These are phyloP conservation scores for Conchocele bisecta DNA, from an alignment of 2,888 invertebrate genomes.

Conservation along the genomic window DNA sequence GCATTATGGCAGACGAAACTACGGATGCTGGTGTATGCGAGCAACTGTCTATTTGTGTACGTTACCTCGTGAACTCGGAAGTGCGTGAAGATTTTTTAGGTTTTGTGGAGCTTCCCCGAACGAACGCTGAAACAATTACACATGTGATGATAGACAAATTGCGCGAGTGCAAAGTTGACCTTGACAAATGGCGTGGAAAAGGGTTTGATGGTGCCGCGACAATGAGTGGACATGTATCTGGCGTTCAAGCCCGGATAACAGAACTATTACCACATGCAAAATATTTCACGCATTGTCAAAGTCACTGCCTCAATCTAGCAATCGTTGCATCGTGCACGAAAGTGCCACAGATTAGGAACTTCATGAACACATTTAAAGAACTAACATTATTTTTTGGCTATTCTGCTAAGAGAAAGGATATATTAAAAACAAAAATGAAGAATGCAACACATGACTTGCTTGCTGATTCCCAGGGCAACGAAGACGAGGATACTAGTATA, in stretches of 20 bases:
- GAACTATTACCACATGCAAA: too few relatives aligned
- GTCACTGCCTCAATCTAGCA: neutral
- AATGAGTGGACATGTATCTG: neutral
- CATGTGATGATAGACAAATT: neutral
- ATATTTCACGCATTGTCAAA: neutral
- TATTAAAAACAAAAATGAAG: too few relatives aligned
- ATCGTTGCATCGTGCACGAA: neutral
- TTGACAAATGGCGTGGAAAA: neutral
- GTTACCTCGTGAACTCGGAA: neutral
- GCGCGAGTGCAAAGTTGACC: neutral
- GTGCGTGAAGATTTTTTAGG: constrained; percentile 11
- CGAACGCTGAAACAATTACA: neutral
- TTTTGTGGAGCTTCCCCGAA: constrained; percentile 1
- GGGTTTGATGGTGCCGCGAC: neutral
- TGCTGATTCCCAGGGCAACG: too few relatives aligned
- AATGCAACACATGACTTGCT: too few relatives aligned
- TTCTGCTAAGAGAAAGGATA: too few relatives aligned
- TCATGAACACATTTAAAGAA: neutral
- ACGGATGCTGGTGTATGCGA: neutral
- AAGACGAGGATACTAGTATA: too few relatives aligned
- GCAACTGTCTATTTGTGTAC: neutral
- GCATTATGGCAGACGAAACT: constrained; percentile 1
- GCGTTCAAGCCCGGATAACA: neutral
- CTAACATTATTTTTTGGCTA: neutral
- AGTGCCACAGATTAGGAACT: constrained; percentile 1